Conservation (phyloP, 2,888 invertebrate genomes). For the Cephus pulcher region DNA sequence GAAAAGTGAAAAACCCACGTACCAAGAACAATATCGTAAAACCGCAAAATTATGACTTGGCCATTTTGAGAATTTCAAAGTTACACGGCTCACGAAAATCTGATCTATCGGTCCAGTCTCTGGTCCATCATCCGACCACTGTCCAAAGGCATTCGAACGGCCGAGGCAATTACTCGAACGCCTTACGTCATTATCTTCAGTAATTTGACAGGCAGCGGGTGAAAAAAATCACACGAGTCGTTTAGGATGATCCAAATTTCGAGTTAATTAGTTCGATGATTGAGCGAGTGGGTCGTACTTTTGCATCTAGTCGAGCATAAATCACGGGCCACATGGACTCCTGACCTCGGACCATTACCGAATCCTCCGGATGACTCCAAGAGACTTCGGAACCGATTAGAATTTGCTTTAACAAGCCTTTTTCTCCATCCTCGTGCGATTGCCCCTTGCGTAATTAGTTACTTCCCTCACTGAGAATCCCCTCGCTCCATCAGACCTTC, state of each 20-base stretch:
- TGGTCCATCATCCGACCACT: neutral
- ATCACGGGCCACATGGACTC: constrained; percentile 26
- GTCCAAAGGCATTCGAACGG: neutral
- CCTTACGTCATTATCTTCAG: constrained; percentile 5
- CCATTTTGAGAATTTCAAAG: neutral
- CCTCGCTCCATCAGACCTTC: neutral
- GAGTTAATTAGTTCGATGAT: constrained; percentile 33
- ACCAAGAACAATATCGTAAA: neutral
- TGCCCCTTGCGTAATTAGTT: constrained; percentile 1
- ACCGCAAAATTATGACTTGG: neutral
- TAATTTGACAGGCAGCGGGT: constrained; percentile 6
- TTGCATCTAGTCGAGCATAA: constrained; percentile 22
- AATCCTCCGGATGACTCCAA: constrained; percentile 35
- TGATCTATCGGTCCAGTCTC: neutral
- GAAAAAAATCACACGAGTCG: neutral
- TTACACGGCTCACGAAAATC: neutral
- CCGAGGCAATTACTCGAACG: neutral
- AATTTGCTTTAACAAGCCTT: constrained; percentile 30
- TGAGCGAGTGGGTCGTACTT: constrained; percentile 20
- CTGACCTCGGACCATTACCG: constrained; percentile 28
- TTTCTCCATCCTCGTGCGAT: neutral
- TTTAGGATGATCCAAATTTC: constrained; percentile 23
- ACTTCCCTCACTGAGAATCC: neutral
- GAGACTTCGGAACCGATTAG: constrained; percentile 27
- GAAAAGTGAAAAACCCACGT: neutral